These are phyloP conservation scores for Eclectus roratus DNA, from an alignment of 2,113 vertebrate species.

Conservation along the genomic window DNA sequence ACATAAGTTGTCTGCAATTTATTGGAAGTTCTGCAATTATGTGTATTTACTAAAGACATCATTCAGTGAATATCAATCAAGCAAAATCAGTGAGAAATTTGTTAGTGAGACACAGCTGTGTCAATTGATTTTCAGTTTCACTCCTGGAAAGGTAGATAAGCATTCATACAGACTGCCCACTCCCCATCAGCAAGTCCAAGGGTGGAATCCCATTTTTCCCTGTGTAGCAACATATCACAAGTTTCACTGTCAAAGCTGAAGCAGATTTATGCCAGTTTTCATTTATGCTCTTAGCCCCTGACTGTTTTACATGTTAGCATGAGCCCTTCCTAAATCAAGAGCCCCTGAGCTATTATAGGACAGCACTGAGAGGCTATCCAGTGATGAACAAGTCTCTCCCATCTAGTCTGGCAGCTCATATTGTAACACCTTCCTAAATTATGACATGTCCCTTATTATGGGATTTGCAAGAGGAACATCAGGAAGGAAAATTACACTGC, in stretches of 20 bases:
- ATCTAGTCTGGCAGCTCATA: background rate
- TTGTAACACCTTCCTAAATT: background rate
- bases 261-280: background rate
- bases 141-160: background rate
- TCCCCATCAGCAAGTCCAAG: background rate
- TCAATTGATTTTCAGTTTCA: background rate
- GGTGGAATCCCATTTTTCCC: background rate
- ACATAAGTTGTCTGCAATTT: background rate
- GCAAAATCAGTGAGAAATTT: background rate
- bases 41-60: background rate
- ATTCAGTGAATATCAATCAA: background rate
- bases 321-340: background rate
- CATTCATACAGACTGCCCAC: rapidly evolving
- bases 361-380: background rate
- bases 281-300: background rate
- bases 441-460: background rate
- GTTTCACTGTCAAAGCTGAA: background rate
- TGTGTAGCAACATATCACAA: background rate
- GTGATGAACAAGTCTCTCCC: background rate
- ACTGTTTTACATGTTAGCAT: background rate
- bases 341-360: background rate
- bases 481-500: background rate
- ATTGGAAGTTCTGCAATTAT: background rate
- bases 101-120: background rate
- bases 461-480: background rate